Evolutionary conservation across 2,888 invertebrate species (phyloP).

Genomic region (Pasiphila rectangulata): DNA sequence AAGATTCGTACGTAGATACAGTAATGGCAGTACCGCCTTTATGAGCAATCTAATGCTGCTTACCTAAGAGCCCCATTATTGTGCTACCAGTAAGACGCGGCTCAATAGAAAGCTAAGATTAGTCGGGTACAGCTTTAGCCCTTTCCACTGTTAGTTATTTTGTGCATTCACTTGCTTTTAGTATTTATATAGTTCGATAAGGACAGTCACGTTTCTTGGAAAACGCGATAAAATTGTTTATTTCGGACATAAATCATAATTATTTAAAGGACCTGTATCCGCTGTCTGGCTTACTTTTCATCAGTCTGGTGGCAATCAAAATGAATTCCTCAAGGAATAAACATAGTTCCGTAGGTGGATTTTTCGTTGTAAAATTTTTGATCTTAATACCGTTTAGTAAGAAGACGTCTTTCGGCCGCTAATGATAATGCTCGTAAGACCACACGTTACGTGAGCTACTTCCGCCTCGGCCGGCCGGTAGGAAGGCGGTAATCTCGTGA

Average conservation of each 20-base stretch:
- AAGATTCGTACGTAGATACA: constrained; percentile 14
- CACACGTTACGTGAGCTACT: constrained; percentile 36
- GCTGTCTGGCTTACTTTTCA: no score
- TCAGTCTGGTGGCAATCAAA: background rate
- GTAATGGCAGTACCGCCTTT: constrained; percentile 8
- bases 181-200: constrained; percentile 7
- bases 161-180: constrained; percentile 10
- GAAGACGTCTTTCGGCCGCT: constrained; percentile 1
- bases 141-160: constrained; percentile 4
- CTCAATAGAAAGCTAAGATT: constrained; percentile 46
- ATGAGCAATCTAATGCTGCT: constrained; percentile 29
- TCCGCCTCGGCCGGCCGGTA: constrained; percentile 42
- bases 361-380: no score
- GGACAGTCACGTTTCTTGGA: constrained; percentile 4
- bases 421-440: constrained; percentile 15
- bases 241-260: background rate
- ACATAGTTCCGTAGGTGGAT: no score
- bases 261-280: no score
- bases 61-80: constrained; percentile 31
- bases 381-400: no score
- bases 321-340: no score
- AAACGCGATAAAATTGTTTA: background rate
- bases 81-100: constrained; percentile 37
- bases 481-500: constrained; percentile 51
- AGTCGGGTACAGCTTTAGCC: constrained; percentile 22